These are phyloP conservation scores for Atopsyche davidsoni DNA, from an alignment of 1,140 invertebrate species.

Conservation along the genomic window DNA sequence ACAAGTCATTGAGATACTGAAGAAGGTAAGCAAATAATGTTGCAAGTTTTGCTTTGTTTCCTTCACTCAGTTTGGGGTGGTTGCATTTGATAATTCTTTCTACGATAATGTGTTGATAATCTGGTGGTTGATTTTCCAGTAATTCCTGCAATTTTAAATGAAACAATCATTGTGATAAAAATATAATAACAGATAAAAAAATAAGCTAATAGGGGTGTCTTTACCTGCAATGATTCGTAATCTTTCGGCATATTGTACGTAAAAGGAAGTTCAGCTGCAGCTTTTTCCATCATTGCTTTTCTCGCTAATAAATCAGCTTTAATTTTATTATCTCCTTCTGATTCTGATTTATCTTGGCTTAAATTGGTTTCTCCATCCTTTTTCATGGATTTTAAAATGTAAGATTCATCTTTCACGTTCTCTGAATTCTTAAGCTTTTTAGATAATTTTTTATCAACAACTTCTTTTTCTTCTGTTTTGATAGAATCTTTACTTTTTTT, in stretches of 20 bases:
- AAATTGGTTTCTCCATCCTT: constrained; percentile 28
- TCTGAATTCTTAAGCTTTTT: too few relatives aligned
- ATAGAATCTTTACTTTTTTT: constrained; percentile 20
- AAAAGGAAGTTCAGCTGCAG: constrained; percentile 61
- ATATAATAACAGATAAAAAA: constrained; percentile 1
- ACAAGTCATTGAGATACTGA: constrained; percentile 66
- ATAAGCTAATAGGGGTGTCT: background rate
- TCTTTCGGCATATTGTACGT: constrained; percentile 61
- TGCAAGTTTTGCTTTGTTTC: constrained; percentile 71
- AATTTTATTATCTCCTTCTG: constrained; percentile 29
- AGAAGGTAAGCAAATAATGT: constrained; percentile 67
- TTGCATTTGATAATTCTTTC: constrained; percentile 82
- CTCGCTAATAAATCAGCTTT: constrained; percentile 38
- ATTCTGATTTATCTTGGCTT: constrained; percentile 26
- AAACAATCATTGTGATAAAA: too few relatives aligned
- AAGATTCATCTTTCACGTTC: too few relatives aligned
- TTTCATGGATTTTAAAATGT: too few relatives aligned
- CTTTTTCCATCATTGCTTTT: constrained; percentile 53
- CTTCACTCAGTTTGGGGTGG: constrained; percentile 67
- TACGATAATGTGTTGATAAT: constrained; percentile 64
- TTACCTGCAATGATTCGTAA: constrained; percentile 55
- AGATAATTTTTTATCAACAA: too few relatives aligned
- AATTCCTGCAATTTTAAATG: constrained; percentile 54
- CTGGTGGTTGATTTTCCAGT: constrained; percentile 52
- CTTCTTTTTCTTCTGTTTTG: constrained; percentile 37